Conservation (phyloP, 1,140 invertebrate genomes). For the Anagrus nilaparvatae region DNA sequence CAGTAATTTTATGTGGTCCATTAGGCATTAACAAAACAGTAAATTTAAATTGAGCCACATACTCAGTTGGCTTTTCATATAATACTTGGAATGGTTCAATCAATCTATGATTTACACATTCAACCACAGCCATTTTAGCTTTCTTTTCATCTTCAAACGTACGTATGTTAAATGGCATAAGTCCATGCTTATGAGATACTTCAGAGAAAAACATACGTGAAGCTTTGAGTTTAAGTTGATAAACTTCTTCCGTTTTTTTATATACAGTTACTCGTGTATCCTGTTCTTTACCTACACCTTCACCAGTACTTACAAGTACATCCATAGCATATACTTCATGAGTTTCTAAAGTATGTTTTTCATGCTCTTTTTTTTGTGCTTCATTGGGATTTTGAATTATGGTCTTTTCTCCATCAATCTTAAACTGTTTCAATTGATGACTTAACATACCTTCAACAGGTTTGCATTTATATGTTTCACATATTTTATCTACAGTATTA, state of each 20-base stretch:
- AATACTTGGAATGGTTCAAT: conserved; percentile 92
- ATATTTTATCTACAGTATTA: conserved; percentile 86
- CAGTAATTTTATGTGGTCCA: conserved; percentile 92
- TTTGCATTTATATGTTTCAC: conserved; percentile 88
- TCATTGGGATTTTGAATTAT: conserved; percentile 98
- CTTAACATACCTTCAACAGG: conserved; percentile 98
- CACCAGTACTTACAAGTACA: conserved; percentile 89
- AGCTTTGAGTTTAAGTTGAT: conserved; percentile 93
- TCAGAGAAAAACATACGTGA: conserved; percentile 93
- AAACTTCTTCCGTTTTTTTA: conserved; percentile 96
- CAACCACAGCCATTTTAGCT: conserved; percentile 93
- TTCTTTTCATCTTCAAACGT: conserved; percentile 95
- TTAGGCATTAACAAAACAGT: conserved; percentile 94
- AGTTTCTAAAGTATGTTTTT: conserved; percentile 92
- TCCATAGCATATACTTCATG: conserved; percentile 98
- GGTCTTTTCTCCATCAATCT: conserved; percentile 97
- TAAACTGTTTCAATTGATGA: conserved; percentile 92
- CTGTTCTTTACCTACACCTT: conserved; percentile 80
- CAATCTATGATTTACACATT: conserved; percentile 96
- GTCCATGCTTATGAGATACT: conserved; percentile 85
- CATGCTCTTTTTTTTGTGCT: conserved; percentile 94
- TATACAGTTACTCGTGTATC: conserved; percentile 94
- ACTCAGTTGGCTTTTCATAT: conserved; percentile 60
- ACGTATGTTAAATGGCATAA: conserved; percentile 86
- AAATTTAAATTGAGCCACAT: conserved; percentile 97